These are phyloP conservation scores for Pantherophis alleghaniensis DNA, from an alignment of 2,797 vertebrate species.

Conservation along the genomic window DNA sequence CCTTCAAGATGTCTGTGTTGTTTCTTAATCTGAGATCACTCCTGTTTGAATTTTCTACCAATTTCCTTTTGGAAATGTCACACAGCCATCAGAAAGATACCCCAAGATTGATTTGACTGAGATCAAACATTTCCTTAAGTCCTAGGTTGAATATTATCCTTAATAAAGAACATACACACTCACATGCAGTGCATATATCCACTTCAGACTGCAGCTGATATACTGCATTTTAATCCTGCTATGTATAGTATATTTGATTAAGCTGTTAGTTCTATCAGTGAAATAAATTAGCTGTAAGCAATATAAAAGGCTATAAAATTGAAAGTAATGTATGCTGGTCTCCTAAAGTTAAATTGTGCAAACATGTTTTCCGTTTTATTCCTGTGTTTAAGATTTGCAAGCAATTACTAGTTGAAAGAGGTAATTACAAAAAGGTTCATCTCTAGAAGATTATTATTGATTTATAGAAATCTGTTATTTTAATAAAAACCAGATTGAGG, in stretches of 20 bases:
- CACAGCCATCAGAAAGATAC: constrained; percentile 73
- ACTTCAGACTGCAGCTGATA: constrained; percentile 50
- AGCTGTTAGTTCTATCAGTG: constrained; percentile 48
- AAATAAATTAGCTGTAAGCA: constrained; percentile 60
- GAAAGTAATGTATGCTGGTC: constrained; percentile 49
- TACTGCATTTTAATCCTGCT: constrained; percentile 20
- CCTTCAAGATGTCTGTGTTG: constrained; percentile 82
- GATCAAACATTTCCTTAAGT: constrained; percentile 66
- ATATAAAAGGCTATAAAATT: constrained; percentile 49
- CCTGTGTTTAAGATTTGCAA: constrained; percentile 72
- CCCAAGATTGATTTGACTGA: constrained; percentile 69
- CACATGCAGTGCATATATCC: constrained; percentile 27
- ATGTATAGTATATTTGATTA: constrained; percentile 24
- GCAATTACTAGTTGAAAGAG: constrained; percentile 72
- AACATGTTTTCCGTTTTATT: constrained; percentile 67
- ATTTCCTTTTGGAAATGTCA: constrained; percentile 87
- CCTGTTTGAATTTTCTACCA: constrained; percentile 72
- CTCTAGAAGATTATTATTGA: constrained; percentile 74
- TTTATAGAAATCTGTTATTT: constrained; percentile 71
- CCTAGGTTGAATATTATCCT: constrained; percentile 59
- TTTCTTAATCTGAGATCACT: constrained; percentile 88
- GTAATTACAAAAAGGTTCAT: constrained; percentile 74
- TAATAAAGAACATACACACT: constrained; percentile 59
- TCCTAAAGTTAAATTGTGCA: neutral
- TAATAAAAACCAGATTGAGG: constrained; percentile 73